Evolutionary conservation across 1,140 invertebrate genomes (phyloP), one percentile per base, ranked within the genome.

Genomic region (Pollicipes pollicipes): DNA sequence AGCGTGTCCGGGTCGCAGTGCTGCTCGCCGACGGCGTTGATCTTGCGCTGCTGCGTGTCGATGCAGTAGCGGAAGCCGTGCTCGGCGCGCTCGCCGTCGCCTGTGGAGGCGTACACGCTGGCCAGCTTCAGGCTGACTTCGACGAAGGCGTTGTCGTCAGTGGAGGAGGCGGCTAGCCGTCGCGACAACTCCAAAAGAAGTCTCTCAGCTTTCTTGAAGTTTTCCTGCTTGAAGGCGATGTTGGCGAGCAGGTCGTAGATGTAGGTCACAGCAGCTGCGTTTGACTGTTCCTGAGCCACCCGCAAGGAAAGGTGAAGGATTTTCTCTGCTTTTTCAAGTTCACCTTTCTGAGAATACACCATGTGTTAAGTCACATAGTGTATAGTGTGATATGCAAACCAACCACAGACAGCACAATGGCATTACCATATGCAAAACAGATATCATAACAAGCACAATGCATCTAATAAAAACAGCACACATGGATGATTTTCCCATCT

Each of bases 201-300:
- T 70, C 85, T 85, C 78, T 95, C 88, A 13, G 93, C 91, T 80
- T 93, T 94, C 73, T 85, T 81, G 75, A 87, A 86, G 72, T 95
- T 83, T 67, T 85, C 85, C 68, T 82, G 81, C 75, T 90, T 83
- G 76, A 93, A 86, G 26, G 92, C 91, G 68, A 95, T 81, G 81
- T 96, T 95, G 10, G 92, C 93, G 85, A 97, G 86, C 10, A 92
- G 76, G 82, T 96, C 93, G 78, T 89, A 94, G 71, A 95, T 87
- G 76, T 95, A 94, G 16, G 90, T 88, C 68, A 93, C 81, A 31
- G 87, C 91, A 74, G 89, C 81, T 73, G 85, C 77, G 79, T 90
- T 85, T 69, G 88, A 83, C 64, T 88, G 80, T 76, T 90, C 88
- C 78, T 93, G 90, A 13, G 93, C 91, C 77, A 91, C 83, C 68